A percentile compares a stretch with the other conserved stretches of the same genome.
Evolutionary conservation across 2,797 vertebrate genomes (phyloP).

Genomic region (Phoxinus dragarum): DNA sequence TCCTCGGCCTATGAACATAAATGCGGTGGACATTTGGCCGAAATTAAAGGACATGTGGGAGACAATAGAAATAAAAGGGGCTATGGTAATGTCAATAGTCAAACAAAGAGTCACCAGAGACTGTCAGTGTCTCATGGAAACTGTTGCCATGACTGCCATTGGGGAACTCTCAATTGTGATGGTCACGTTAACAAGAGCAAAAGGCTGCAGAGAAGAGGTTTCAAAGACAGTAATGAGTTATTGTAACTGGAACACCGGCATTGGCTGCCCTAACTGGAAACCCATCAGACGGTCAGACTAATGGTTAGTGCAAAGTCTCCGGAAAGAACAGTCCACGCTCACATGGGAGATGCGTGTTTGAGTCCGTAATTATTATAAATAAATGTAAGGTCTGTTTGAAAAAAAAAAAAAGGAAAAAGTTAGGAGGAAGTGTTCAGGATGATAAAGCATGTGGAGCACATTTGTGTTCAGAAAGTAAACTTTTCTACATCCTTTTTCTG

Average conservation of each 20-base stretch:
- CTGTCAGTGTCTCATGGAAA: constrained; percentile 33
- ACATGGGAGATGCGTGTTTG: background rate
- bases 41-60: background rate
- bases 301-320: background rate
- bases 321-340: background rate
- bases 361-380: background rate
- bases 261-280: background rate
- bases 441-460: background rate
- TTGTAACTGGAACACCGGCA: background rate
- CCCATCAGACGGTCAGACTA: background rate
- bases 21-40: background rate
- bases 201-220: constrained; percentile 55
- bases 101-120: constrained; percentile 24
- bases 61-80: background rate
- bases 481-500: constrained; percentile 9
- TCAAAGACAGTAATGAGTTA: background rate
- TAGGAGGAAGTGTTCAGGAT: background rate
- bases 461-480: background rate
- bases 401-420: background rate
- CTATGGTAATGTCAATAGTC: background rate
- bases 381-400: background rate
- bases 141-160: constrained; percentile 50
- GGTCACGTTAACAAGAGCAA: constrained; percentile 44
- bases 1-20: background rate
- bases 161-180: constrained; percentile 33